Evolutionary conservation across 2,797 vertebrate species (phyloP).

Genomic region (Myotis pilosus): DNA sequence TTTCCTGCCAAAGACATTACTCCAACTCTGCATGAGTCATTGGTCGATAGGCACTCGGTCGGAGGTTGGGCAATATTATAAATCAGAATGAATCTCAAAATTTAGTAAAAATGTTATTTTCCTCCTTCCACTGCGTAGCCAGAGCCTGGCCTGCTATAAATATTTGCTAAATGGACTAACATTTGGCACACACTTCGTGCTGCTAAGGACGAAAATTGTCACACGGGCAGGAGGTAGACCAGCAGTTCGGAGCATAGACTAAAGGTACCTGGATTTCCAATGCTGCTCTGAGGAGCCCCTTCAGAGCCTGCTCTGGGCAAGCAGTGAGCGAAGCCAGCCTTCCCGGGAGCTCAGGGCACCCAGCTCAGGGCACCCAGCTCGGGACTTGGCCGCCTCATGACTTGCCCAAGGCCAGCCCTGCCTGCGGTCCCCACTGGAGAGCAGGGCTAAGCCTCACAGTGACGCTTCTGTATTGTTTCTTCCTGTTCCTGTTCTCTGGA

Average conservation of each 20-base stretch:
- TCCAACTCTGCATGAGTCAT: neutral
- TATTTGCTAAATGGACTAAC: neutral
- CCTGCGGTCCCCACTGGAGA: neutral
- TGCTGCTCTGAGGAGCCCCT: too few relatives aligned
- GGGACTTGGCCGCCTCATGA: accelerated
- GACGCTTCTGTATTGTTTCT: neutral
- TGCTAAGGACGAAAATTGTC: neutral
- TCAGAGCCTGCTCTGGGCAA: neutral
- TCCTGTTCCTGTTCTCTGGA: neutral
- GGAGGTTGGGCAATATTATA: neutral
- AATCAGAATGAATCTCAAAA: too few relatives aligned
- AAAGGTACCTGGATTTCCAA: neutral
- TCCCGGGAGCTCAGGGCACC: neutral
- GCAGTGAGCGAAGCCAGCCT: neutral
- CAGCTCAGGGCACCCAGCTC: neutral
- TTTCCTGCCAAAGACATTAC: neutral
- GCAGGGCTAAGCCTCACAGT: accelerated
- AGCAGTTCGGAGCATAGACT: accelerated
- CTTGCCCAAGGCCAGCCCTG: neutral
- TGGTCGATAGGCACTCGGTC: accelerated
- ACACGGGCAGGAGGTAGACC: too few relatives aligned
- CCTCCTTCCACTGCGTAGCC: neutral
- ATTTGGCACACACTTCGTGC: neutral
- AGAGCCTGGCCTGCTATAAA: neutral
- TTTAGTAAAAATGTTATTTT: neutral